These are phyloP conservation scores for Enteromius anoplus DNA, from an alignment of 2,797 vertebrate species.

Conservation along the genomic window DNA sequence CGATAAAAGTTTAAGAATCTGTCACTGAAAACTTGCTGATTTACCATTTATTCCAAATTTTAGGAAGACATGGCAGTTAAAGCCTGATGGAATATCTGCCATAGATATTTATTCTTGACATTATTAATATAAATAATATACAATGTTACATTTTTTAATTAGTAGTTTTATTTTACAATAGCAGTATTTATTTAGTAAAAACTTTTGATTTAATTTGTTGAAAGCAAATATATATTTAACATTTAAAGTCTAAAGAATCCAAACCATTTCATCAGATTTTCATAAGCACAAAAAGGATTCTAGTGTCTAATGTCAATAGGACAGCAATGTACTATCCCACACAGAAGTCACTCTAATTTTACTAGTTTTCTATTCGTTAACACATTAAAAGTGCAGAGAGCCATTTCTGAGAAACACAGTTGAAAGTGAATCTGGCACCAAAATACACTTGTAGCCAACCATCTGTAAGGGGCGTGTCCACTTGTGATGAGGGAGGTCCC, in stretches of 20 bases:
- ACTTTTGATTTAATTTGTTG: too few relatives aligned
- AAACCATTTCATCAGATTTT: neutral
- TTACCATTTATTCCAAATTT: neutral
- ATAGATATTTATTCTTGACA: neutral
- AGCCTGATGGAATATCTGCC: neutral
- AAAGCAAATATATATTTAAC: too few relatives aligned
- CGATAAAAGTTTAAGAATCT: constrained; percentile 1
- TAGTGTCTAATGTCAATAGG: neutral
- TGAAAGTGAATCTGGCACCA: neutral
- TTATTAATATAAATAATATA: neutral
- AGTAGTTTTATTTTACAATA: neutral
- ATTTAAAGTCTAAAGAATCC: too few relatives aligned
- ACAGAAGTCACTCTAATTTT: neutral
- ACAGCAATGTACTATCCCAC: neutral
- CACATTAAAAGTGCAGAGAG: neutral
- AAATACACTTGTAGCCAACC: neutral
- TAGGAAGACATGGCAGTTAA: neutral
- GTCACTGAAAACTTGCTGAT: neutral
- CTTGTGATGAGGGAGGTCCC: neutral
- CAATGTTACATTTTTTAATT: neutral
- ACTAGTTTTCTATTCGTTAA: neutral
- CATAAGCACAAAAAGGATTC: neutral
- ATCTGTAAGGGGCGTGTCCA: neutral
- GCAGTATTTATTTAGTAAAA: neutral
- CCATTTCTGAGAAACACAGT: neutral